Percentiles rank a stretch among this genome's conserved stretches.
Conservation (phyloP, 2,888 invertebrate genomes). For the Tubulanus polymorphus region DNA sequence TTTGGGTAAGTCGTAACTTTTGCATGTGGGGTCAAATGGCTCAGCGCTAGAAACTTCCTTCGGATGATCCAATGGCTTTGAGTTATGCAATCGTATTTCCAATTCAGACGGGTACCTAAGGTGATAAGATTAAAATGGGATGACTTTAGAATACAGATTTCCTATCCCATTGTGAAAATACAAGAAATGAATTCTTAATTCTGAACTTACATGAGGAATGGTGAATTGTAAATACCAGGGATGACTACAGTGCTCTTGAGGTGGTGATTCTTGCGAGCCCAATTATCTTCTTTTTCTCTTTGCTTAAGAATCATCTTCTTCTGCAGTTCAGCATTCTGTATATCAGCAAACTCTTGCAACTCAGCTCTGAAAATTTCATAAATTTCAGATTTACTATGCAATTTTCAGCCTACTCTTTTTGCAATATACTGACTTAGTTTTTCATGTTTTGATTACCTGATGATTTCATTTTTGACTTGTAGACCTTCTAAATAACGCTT, state of each 20-base stretch:
- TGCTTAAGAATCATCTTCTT: constrained; percentile 32
- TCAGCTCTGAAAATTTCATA: constrained; percentile 28
- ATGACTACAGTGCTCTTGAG: constrained; percentile 48
- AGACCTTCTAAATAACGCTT: constrained; percentile 48
- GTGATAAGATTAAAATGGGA: neutral
- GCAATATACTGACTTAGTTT: neutral
- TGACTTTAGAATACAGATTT: neutral
- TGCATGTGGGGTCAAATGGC: constrained; percentile 42
- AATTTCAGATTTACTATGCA: neutral
- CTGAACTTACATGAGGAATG: constrained; percentile 42
- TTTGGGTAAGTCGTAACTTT: constrained; percentile 35
- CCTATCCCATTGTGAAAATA: neutral
- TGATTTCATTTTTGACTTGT: constrained; percentile 44
- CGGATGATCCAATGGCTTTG: constrained; percentile 34
- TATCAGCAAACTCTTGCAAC: constrained; percentile 44
- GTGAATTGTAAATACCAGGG: constrained; percentile 51
- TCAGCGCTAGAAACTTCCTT: constrained; percentile 24
- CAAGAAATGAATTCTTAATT: neutral
- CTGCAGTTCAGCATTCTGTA: constrained; percentile 31
- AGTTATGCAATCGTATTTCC: constrained; percentile 39
- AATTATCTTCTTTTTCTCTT: constrained; percentile 25
- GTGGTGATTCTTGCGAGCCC: constrained; percentile 44
- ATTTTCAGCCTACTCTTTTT: neutral
- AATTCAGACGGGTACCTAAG: constrained; percentile 39
- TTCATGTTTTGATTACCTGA: constrained; percentile 30